Evolutionary conservation across 2,888 invertebrate genomes (phyloP), one percentile per base, ranked within the genome.

Genomic region (Drosophila anceps): DNA sequence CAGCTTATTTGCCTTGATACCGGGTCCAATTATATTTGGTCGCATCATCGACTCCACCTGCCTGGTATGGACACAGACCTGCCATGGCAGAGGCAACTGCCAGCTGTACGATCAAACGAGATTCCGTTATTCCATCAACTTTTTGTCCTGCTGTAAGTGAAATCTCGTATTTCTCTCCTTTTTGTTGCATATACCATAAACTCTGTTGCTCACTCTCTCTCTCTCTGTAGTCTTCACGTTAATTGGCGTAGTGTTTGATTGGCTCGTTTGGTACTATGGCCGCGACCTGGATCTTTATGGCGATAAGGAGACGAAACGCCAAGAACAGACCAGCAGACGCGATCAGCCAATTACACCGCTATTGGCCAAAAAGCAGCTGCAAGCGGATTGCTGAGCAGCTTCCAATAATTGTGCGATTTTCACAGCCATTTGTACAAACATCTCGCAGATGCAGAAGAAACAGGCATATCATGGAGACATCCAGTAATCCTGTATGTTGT

Each of bases 1-100:
- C 53, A 95, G 95, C 55, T 81, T 95, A 29, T 94, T 95, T 79
- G 95, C 95, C 1, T 93, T 96, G 67, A 95, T 96, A 70, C 96
- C 96, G 0, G 95, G 95, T 7, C 96, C 96, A 0, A 95, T 96
- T 63, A 92, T 96, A 50, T 93, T 91, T 69, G 96, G 96, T 0
- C 94, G 94, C 15, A 94, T 96, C 54, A 95, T 94, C 84, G 96
- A 96, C 90, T 94, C 94, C 13, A 94, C 95, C 0, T 96, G 96
- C 75, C 85, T 95, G 41, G 94, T 95, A 27, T 96, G 96, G 96
- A 95, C 95, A 37, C 93, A 94, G 60, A 94, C 94, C 8, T 96
- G 96, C 82, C 95, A 94, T 1, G 92, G 93, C 27, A 94, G 92
- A 41, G 95, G 95, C 13, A 95, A 95, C 82, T 96, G 96, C 77